phyloP scores from a whole-genome alignment of 1,140 invertebrate genomes.

The Drosophila chauvacae region DNA sequence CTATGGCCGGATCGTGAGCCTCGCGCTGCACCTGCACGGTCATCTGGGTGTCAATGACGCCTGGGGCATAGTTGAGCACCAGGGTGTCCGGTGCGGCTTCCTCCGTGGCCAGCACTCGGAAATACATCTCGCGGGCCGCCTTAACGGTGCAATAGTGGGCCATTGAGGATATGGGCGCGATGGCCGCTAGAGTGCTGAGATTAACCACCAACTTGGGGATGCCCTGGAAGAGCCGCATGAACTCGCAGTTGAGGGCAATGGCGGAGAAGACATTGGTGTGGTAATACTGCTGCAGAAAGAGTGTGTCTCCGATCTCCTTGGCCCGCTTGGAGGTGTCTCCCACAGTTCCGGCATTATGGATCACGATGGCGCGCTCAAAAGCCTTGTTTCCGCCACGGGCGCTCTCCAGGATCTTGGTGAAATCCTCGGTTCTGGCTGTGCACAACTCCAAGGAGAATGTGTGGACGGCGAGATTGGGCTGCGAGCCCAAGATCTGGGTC shows the following conservation, averaged over 20 bases:
- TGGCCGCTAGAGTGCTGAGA: slow-evolving; percentile 93
- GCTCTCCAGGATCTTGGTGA: slow-evolving; percentile 51
- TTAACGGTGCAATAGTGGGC: slow-evolving; percentile 94
- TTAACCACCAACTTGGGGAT: slow-evolving; percentile 90
- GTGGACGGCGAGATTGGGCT: slow-evolving; percentile 83
- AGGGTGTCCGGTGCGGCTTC: slow-evolving; percentile 86
- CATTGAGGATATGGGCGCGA: slow-evolving; percentile 91
- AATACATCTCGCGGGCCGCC: slow-evolving; percentile 96
- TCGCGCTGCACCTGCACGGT: slow-evolving; percentile 88
- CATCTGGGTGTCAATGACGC: slow-evolving; percentile 97
- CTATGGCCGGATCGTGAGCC: slow-evolving; percentile 87
- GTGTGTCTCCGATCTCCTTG: slow-evolving; percentile 87
- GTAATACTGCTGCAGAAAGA: slow-evolving; percentile 89
- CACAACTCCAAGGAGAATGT: slow-evolving; percentile 87
- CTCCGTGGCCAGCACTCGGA: slow-evolving; percentile 93
- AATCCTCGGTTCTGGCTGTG: slow-evolving; percentile 60
- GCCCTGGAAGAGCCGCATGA: slow-evolving; percentile 86
- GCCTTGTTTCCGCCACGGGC: slow-evolving; percentile 4
- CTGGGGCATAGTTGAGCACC: slow-evolving; percentile 96
- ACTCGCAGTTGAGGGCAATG: slow-evolving; percentile 91
- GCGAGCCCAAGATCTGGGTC: slow-evolving; percentile 85
- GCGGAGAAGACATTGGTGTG: slow-evolving; percentile 92
- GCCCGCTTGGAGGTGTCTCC: slow-evolving; percentile 90
- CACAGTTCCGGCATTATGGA: slow-evolving; percentile 96
- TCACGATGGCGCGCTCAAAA: slow-evolving; percentile 90